Conservation (phyloP, 2,113 vertebrate species). For the Sebastes fasciatus region DNA sequence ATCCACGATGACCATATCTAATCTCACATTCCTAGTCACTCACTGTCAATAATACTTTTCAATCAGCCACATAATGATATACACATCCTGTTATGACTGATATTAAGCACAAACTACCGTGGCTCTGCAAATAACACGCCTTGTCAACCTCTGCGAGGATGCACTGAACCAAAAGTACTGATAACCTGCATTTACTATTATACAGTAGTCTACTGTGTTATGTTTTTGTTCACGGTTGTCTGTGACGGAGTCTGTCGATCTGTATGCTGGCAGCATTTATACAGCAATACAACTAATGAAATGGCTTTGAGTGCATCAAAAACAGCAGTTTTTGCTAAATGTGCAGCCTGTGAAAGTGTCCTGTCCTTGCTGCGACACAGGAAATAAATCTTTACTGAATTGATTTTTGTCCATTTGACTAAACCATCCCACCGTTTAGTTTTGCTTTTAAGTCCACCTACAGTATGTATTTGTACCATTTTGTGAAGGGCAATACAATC, state of each 20-base stretch:
- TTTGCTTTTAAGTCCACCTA: constrained; percentile 47
- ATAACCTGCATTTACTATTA: constrained; percentile 44
- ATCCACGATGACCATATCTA: constrained; percentile 4
- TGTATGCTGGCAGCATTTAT: constrained; percentile 46
- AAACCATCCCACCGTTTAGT: constrained; percentile 26
- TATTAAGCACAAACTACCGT: constrained; percentile 72
- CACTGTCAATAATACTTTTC: constrained; percentile 18
- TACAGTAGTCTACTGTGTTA: constrained; percentile 39
- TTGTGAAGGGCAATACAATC: constrained; percentile 64
- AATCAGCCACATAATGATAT: constrained; percentile 25
- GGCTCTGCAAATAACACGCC: constrained; percentile 61
- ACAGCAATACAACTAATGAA: constrained; percentile 70
- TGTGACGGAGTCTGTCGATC: constrained; percentile 42
- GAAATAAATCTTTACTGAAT: constrained; percentile 21
- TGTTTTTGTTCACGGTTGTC: constrained; percentile 46
- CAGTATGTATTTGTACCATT: constrained; percentile 35
- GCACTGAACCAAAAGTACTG: constrained; percentile 71
- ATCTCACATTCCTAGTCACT: constrained; percentile 29
- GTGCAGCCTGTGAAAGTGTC: constrained; percentile 27
- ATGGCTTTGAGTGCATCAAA: constrained; percentile 42
- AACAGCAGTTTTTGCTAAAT: constrained; percentile 43
- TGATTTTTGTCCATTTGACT: constrained; percentile 1
- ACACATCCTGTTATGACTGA: constrained; percentile 41
- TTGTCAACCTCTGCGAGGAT: constrained; percentile 59
- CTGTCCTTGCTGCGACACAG: constrained; percentile 26